Evolutionary conservation across 2,113 vertebrate genomes (phyloP).

Genomic region (Procavia capensis): DNA sequence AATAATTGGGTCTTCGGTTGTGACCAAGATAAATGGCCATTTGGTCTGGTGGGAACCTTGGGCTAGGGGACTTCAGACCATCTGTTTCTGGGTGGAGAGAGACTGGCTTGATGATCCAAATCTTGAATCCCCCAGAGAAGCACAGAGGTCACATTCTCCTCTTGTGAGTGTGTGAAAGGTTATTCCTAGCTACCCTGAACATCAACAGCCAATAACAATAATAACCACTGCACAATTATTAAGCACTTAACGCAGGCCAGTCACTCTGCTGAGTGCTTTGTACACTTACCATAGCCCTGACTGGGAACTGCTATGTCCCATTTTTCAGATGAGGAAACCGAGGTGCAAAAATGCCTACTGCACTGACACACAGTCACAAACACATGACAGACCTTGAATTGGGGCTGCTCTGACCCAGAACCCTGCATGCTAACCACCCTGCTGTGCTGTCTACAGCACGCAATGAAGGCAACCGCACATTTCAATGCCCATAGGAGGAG

Average conservation of each 20-base stretch:
- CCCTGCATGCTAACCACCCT: background rate
- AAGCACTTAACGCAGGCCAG: background rate
- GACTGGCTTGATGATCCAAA: background rate
- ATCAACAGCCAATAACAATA: background rate
- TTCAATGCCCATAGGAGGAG: background rate
- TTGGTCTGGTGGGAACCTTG: conserved; percentile 8
- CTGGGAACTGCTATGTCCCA: background rate
- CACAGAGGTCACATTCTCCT: background rate
- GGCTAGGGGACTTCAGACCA: background rate
- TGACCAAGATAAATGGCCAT: conserved; percentile 45
- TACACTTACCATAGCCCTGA: background rate
- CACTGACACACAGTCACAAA: background rate
- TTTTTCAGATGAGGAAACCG: background rate
- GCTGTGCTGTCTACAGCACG: accelerated
- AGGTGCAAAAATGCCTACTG: background rate
- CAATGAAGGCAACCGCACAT: no score
- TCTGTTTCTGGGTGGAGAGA: background rate
- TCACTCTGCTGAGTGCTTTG: background rate
- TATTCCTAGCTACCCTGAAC: background rate
- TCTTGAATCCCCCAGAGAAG: background rate
- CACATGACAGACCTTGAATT: background rate
- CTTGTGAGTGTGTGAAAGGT: background rate
- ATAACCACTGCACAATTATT: background rate
- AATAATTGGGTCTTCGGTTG: background rate
- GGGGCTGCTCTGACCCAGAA: background rate